Evolutionary conservation across 2,888 invertebrate genomes (phyloP), one percentile per base, ranked within the genome.

Genomic region (Ochropacha duplaris): DNA sequence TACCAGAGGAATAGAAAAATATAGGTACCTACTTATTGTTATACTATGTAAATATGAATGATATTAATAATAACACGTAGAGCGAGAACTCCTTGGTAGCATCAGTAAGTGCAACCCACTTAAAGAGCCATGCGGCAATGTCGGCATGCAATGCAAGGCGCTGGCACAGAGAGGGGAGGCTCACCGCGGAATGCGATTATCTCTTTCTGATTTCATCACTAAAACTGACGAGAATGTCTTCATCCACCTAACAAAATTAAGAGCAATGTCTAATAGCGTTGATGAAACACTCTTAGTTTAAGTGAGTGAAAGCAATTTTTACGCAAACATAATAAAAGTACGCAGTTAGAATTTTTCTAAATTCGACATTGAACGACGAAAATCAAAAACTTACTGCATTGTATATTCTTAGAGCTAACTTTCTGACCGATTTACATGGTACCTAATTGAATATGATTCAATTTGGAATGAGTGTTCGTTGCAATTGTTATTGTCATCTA

Each of bases 111-210:
- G 73, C 77, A 83, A 74, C 73, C 76, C 74, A 81, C 76, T 76
- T 77, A 68, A 69, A 70, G 51, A 77, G 67, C 68, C 68, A 65
- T 65, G 69, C 71, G 67, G 60, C 63, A 65, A 60, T 69, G 68
- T 71, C 70, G 74, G 73, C 76, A 74, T 79, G 82, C 79, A 81
- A 79, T 74, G n/a, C n/a, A n/a, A n/a, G n/a, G n/a, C n/a, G 72
- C 64, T 63, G 68, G 62, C 59, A 57, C 63, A 66, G 74, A 76
- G 84, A 73, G 75, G 77, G 81, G 81, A 71, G 76, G 71, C 76
- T 76, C 69, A 84, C 83, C 84, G 86, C 85, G 81, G 87, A 88
- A 88, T 88, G 84, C 80, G 79, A 87, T 87, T 86, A 82, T 81
- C 81, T 80, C 74, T 74, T 77, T 74, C 76, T 76, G 74, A 81